A percentile compares a stretch with the other conserved stretches of the same genome.
Evolutionary conservation across 1,140 invertebrate genomes (phyloP).

Genomic region (Hycleus phaleratus): DNA sequence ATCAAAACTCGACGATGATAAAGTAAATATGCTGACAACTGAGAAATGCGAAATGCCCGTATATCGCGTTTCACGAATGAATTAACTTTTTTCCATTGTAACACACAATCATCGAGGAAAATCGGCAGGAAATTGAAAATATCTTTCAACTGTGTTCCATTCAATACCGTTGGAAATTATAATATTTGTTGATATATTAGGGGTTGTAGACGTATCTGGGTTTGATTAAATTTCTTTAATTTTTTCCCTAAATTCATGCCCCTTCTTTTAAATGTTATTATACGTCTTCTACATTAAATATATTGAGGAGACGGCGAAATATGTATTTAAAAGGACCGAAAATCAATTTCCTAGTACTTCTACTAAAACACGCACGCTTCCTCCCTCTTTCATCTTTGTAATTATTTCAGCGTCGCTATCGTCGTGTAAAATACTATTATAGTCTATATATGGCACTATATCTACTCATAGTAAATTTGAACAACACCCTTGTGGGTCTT

Average conservation of each 20-base stretch:
- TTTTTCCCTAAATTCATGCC: too few relatives aligned
- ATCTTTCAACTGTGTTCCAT: slow-evolving; percentile 12
- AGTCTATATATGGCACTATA: not conserved
- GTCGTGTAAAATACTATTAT: slow-evolving; percentile 12
- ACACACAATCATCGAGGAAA: not conserved
- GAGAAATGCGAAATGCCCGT: slow-evolving; percentile 20
- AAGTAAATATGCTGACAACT: slow-evolving; percentile 16
- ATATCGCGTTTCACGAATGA: slow-evolving; percentile 26
- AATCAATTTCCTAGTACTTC: slow-evolving; percentile 17
- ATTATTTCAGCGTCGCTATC: slow-evolving; percentile 12
- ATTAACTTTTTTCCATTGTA: slow-evolving; percentile 18
- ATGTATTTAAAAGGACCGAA: slow-evolving; percentile 10
- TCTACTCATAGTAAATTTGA: too few relatives aligned
- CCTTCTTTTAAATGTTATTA: too few relatives aligned
- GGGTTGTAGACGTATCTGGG: too few relatives aligned
- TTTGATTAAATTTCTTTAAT: too few relatives aligned
- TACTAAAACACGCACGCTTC: slow-evolving; percentile 7
- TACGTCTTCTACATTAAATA: not conserved
- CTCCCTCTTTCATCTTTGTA: slow-evolving; percentile 20
- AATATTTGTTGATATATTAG: not conserved
- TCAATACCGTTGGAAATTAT: slow-evolving; percentile 1
- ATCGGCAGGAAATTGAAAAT: slow-evolving; percentile 22
- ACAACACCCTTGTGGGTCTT: too few relatives aligned
- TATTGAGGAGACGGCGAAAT: slow-evolving; percentile 16
- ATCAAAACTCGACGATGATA: too few relatives aligned